Evolutionary conservation across 2,113 vertebrate species (phyloP), one percentile per base, ranked within the genome.

Genomic region (Octodon degus): DNA sequence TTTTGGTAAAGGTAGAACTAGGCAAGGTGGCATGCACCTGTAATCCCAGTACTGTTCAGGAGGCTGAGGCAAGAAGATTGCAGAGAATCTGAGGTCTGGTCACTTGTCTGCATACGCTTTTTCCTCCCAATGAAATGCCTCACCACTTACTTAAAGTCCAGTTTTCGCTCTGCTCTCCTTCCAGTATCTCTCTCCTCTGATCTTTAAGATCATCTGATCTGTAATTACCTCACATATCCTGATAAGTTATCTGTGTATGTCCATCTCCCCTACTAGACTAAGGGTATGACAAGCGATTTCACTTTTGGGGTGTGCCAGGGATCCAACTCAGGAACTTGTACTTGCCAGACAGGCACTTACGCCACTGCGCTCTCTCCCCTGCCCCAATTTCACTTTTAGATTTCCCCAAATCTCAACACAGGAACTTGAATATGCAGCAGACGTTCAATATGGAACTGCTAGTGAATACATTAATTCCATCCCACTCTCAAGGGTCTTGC

Each of bases 321-420:
- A 58, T 58, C 55, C 16, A 58, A 58, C 4, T 58, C 55, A 58
- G 55, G 3, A 58, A 16, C 16, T 16, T 19, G 16, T 58, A 4
- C 55, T 58, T 58, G 55, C 55, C 55, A 58, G 3, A 58, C 55
- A 58, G 55, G 17, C 55, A 58, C 55, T 58, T 58, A 58, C 4
- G 16, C 55, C 55, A 58, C 55, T 58, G 55, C 19, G 16, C 55
- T 58, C 16, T 19, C 55, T 58, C 55, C 55, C 55, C 16, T 3
- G 55, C 16, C 55, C 55, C 30, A 22, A 90, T 91, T 82, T 95
- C 7, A 83, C 50, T 65, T 95, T 90, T 90, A 34, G 50, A 93
- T 87, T 95, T 96, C n/a, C 83, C 74, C 90, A 80, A 79, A 81
- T 90, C n/a, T 89, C 81, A 79, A 95, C 50, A 96, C 14, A 90